Conservation (phyloP, 2,888 invertebrate genomes). For the Portevinia maculata region DNA sequence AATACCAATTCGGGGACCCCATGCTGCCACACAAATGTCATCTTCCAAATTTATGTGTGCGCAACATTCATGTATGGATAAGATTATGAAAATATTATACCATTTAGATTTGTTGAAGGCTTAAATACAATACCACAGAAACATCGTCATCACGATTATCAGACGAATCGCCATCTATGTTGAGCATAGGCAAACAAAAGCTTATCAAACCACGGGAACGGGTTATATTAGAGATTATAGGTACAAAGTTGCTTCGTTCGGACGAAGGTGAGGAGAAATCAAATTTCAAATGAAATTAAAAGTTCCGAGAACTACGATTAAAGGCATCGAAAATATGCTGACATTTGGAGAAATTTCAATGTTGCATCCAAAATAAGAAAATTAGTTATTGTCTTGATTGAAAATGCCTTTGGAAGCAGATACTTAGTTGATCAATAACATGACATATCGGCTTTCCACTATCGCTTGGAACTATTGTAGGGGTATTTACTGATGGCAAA, state of each 20-base stretch:
- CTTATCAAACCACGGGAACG: constrained; percentile 11
- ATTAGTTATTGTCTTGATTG: constrained; percentile 54
- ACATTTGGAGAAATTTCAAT: constrained; percentile 15
- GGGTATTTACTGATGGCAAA: no score
- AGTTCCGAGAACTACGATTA: constrained; percentile 37
- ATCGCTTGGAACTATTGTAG: neutral
- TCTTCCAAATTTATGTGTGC: constrained; percentile 36
- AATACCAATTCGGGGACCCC: constrained; percentile 31
- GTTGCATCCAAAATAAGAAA: constrained; percentile 28
- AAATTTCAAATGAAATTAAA: constrained; percentile 45
- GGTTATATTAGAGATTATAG: neutral
- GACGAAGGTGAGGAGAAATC: constrained; percentile 45
- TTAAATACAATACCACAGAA: constrained; percentile 41
- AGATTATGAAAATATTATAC: constrained; percentile 64
- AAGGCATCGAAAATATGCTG: constrained; percentile 32
- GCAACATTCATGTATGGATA: constrained; percentile 29
- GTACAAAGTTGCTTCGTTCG: constrained; percentile 30
- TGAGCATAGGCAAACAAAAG: constrained; percentile 52
- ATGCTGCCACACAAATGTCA: constrained; percentile 43
- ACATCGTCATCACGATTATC: constrained; percentile 65
- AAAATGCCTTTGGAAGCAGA: constrained; percentile 23
- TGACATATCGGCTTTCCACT: neutral
- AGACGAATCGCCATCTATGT: constrained; percentile 49
- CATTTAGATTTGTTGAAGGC: constrained; percentile 50
- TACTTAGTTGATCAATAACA: constrained; percentile 45